Evolutionary conservation across 2,888 invertebrate genomes (phyloP).

Genomic region (Xestia rhomboidea): DNA sequence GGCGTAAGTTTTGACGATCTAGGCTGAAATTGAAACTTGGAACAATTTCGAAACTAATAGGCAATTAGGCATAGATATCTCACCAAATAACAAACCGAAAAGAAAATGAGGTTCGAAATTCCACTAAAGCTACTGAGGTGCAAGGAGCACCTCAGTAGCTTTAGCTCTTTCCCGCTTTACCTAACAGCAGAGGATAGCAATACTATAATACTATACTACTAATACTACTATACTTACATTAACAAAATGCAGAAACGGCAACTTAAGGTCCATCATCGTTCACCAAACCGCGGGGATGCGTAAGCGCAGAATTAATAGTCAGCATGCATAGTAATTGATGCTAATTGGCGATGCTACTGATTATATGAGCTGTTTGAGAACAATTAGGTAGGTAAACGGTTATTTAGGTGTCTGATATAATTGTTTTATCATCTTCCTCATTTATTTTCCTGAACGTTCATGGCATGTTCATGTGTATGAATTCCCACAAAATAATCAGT

Average conservation of each 20-base stretch:
- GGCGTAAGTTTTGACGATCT: conserved; percentile 4
- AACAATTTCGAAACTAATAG: not conserved
- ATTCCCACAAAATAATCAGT: not conserved
- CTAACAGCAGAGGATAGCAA: no score
- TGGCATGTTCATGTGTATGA: not conserved
- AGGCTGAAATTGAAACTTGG: not conserved
- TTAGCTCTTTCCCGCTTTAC: not conserved
- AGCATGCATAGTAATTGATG: conserved; percentile 9
- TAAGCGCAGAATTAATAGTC: not conserved
- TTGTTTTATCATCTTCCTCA: conserved; percentile 13
- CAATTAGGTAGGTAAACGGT: not conserved
- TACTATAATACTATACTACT: no score
- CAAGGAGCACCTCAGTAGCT: no score
- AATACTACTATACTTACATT: no score
- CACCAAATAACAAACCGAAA: not conserved
- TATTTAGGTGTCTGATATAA: not conserved
- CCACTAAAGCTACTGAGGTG: not conserved
- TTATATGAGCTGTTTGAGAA: not conserved
- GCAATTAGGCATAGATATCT: not conserved
- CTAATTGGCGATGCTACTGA: conserved; percentile 18
- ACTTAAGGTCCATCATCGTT: conserved; percentile 1
- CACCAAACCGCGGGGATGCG: not conserved
- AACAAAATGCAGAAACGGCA: not conserved
- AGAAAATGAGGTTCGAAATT: not conserved
- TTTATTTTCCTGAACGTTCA: conserved; percentile 10